Evolutionary conservation across 2,113 vertebrate species (phyloP).

Genomic region (Petromus typicus): DNA sequence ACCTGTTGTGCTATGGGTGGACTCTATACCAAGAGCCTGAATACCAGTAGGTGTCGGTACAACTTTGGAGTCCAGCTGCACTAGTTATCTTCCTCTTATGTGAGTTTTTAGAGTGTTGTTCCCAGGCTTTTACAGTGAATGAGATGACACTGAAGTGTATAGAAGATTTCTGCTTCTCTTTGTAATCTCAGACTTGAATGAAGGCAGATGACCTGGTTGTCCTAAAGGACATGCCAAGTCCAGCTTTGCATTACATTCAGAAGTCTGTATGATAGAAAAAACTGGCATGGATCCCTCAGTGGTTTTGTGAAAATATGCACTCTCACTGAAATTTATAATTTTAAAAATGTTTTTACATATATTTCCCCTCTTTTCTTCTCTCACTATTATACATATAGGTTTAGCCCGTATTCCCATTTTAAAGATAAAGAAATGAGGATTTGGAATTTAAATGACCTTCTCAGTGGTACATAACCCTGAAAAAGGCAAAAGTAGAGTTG

Average conservation of each 20-base stretch:
- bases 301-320: background rate
- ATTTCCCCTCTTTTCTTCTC: background rate
- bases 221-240: background rate
- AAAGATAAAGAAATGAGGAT: background rate
- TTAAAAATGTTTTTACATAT: background rate
- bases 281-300: background rate
- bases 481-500: background rate
- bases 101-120: background rate
- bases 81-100: background rate
- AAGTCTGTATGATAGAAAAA: background rate
- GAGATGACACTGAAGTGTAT: background rate
- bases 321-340: background rate
- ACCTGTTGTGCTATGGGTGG: background rate
- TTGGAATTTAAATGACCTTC: conserved; percentile 17
- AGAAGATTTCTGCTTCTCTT: background rate
- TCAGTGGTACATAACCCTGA: background rate
- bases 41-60: background rate
- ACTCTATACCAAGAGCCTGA: background rate
- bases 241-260: background rate
- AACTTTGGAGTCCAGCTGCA: background rate
- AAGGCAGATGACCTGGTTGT: background rate
- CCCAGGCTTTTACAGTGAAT: background rate
- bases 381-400: background rate
- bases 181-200: background rate
- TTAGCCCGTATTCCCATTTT: background rate